A percentile compares a stretch with the other conserved stretches of the same genome.
Conservation (phyloP, 2,797 vertebrate genomes). For the Myiothlypis coronata region DNA sequence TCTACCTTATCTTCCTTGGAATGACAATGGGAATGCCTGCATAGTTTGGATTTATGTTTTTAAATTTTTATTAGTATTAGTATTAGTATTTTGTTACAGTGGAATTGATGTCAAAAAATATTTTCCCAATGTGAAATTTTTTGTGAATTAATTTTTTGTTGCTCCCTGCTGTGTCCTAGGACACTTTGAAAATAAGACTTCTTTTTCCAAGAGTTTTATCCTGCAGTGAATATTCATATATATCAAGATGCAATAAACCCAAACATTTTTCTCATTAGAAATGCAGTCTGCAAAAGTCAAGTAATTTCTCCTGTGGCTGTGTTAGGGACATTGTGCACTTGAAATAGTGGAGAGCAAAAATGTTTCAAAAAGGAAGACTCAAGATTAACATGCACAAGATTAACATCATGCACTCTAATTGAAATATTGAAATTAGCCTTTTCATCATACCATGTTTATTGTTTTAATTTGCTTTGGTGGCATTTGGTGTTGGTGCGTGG, state of each 20-base stretch:
- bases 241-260: slow-evolving; percentile 3
- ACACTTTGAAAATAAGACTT: not conserved
- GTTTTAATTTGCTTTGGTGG: slow-evolving; percentile 25
- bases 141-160: slow-evolving; percentile 3
- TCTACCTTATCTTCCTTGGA: not conserved
- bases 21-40: not conserved
- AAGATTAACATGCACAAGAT: not conserved
- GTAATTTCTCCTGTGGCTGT: slow-evolving; percentile 1
- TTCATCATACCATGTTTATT: not conserved
- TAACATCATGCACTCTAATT: not conserved
- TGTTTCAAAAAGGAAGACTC: not conserved
- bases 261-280: slow-evolving; percentile 25
- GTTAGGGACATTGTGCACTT: not conserved
- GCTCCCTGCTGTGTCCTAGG: not conserved
- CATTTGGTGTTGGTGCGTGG: not conserved
- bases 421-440: not conserved
- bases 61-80: not conserved
- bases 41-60: not conserved
- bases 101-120: not conserved
- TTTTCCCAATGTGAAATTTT: not conserved
- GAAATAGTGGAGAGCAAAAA: not conserved
- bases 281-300: not conserved
- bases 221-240: slow-evolving; percentile 31
- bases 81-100: not conserved
- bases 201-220: not conserved